Evolutionary conservation across 2,113 vertebrate genomes (phyloP).

Genomic region (Macaca nemestrina): DNA sequence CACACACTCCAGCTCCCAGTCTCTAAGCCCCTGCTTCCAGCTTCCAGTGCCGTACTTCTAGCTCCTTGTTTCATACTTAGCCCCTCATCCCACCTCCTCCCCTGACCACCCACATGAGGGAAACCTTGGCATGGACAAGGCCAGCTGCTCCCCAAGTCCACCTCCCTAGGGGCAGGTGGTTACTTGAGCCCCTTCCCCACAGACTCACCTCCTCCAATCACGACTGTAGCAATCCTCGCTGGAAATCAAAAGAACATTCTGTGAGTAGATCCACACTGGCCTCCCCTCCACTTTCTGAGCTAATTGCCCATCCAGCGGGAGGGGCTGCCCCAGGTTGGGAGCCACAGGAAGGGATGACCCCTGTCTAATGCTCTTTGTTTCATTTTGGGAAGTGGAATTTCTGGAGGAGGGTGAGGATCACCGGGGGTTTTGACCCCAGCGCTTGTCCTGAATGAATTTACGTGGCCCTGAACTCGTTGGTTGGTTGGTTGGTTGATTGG

Average conservation of each 20-base stretch:
- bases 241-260: constrained; percentile 11
- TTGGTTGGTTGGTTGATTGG: neutral
- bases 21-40: too few relatives aligned
- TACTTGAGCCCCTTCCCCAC: too few relatives aligned
- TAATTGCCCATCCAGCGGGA: too few relatives aligned
- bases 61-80: neutral
- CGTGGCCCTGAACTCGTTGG: neutral
- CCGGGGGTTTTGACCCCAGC: neutral
- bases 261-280: neutral
- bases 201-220: constrained; percentile 49
- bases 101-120: neutral
- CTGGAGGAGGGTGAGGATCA: neutral
- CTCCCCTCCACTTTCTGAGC: neutral
- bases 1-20: neutral
- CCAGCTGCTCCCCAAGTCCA: neutral
- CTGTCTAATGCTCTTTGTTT: neutral
- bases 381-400: neutral
- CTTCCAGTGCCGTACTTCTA: neutral
- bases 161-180: neutral
- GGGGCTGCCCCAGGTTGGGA: too few relatives aligned
- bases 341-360: neutral
- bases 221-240: neutral
- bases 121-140: too few relatives aligned
- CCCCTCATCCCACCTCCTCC: neutral
- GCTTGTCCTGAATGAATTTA: neutral